These are phyloP conservation scores for Uloborus plumipes DNA, from an alignment of 2,888 invertebrate species.

Conservation along the genomic window DNA sequence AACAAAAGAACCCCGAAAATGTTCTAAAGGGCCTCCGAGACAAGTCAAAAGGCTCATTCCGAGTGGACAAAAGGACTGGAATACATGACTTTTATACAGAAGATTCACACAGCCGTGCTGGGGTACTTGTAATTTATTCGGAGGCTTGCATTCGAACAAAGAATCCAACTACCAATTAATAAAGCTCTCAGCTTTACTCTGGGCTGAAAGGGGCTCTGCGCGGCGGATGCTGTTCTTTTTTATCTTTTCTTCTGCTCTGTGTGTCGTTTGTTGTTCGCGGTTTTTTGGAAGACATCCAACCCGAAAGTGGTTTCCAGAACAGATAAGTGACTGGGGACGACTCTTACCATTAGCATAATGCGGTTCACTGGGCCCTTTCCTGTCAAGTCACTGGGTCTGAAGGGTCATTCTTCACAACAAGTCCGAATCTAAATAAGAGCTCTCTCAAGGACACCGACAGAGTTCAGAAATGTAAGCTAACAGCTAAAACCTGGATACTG, in stretches of 20 bases:
- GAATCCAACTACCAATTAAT: conserved; percentile 52
- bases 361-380: neutral
- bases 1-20: conserved; percentile 47
- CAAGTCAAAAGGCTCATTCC: conserved; percentile 59
- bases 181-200: conserved; percentile 52
- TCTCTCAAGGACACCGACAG: too few species aligned
- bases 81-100: conserved; percentile 46
- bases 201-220: conserved; percentile 15
- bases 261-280: neutral
- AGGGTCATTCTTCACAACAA: too few species aligned
- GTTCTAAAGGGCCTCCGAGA: conserved; percentile 56
- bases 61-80: conserved; percentile 49
- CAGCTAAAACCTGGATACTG: too few species aligned
- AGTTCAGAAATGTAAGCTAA: too few species aligned
- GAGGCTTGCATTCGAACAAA: conserved; percentile 52
- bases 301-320: conserved; percentile 30
- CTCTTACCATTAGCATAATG: conserved; percentile 28
- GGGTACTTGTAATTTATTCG: conserved; percentile 47
- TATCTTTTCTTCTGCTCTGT: neutral
- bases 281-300: conserved; percentile 45
- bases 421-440: too few species aligned
- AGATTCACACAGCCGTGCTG: conserved; percentile 44
- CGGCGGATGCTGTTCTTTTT: conserved; percentile 24
- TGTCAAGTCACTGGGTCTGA: too few species aligned
- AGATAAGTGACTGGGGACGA: neutral